These are phyloP conservation scores for Rhorus exstirpatorius DNA, from an alignment of 2,888 invertebrate species.

Conservation along the genomic window DNA sequence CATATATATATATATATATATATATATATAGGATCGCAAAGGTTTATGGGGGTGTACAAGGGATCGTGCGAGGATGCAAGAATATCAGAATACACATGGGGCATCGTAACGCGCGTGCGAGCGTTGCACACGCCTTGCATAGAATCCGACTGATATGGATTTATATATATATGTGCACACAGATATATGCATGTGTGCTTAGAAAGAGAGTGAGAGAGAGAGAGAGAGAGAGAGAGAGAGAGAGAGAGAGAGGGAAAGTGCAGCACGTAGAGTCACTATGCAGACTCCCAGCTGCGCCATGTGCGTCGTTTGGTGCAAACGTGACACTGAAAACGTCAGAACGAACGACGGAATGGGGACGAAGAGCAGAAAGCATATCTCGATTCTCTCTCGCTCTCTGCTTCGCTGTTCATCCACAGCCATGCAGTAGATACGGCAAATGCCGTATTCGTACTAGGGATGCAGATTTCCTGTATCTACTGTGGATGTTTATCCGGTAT, in stretches of 20 bases:
- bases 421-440: slow-evolving; percentile 1
- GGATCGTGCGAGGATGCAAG: slow-evolving; percentile 50
- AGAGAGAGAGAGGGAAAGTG: slow-evolving; percentile 8
- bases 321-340: slow-evolving; percentile 83
- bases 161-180: slow-evolving; percentile 8
- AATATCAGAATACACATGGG: slow-evolving; percentile 64
- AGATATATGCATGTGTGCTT: slow-evolving; percentile 68
- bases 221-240: slow-evolving; percentile 10
- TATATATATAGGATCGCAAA: neutral
- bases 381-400: slow-evolving; percentile 1
- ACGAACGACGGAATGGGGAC: slow-evolving; percentile 51
- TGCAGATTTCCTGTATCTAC: slow-evolving; percentile 17
- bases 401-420: slow-evolving; percentile 4
- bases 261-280: slow-evolving; percentile 83
- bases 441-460: neutral
- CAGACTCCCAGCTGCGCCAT: slow-evolving; percentile 84
- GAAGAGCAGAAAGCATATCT: slow-evolving; percentile 36
- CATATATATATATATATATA: slow-evolving; percentile 2
- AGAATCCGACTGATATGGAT: slow-evolving; percentile 34
- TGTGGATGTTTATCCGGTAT: neutral
- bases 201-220: neutral
- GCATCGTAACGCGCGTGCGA: slow-evolving; percentile 66
- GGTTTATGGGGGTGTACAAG: slow-evolving; percentile 48
- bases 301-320: slow-evolving; percentile 85
- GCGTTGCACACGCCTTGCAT: slow-evolving; percentile 69